These are phyloP conservation scores for Leptogaster cylindrica DNA, from an alignment of 2,888 invertebrate species.

Conservation along the genomic window DNA sequence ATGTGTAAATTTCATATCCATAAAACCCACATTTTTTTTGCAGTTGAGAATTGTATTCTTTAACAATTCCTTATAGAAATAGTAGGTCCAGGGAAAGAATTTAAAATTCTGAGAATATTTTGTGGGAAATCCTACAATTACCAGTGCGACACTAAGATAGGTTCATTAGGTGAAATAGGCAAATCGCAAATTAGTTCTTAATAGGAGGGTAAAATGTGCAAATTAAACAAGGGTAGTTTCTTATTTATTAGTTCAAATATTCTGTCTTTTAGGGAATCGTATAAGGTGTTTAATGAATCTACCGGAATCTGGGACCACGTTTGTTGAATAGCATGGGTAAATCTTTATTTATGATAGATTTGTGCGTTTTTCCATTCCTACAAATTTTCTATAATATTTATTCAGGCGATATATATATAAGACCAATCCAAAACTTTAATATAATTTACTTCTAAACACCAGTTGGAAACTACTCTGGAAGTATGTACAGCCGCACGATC, in stretches of 20 bases:
- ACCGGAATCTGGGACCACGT: no score
- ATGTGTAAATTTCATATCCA: no score
- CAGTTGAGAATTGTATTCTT: no score
- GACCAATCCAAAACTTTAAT: not conserved
- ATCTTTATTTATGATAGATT: not conserved
- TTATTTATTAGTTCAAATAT: not conserved
- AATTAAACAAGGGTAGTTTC: not conserved
- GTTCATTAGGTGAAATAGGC: no score
- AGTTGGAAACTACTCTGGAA: not conserved
- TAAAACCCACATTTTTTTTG: no score
- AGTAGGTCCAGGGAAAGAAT: no score
- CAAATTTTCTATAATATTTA: not conserved
- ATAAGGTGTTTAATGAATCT: not conserved
- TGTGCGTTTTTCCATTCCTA: not conserved
- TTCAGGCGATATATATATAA: no score
- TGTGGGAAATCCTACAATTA: no score
- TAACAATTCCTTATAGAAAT: no score
- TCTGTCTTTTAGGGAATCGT: not conserved
- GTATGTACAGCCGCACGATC: not conserved
- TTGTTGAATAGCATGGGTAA: not conserved
- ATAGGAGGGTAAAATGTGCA: not conserved
- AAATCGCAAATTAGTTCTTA: not conserved
- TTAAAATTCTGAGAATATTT: no score
- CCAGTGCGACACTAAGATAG: no score
- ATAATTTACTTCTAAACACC: not conserved